Conservation (phyloP, 2,113 vertebrate species). For the Smithornis capensis region DNA sequence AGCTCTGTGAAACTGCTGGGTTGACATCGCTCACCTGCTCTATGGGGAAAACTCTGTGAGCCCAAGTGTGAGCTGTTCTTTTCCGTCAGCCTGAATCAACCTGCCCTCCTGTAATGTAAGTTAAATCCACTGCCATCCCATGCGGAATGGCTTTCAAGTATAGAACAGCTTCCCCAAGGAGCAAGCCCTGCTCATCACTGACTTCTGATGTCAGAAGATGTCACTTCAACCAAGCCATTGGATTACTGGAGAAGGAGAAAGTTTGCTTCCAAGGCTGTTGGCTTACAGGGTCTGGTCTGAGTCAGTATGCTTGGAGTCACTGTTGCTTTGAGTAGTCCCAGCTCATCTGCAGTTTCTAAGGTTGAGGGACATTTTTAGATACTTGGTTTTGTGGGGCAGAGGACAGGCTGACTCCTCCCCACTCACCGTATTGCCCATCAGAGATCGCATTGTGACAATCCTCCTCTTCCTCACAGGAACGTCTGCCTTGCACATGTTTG, state of each 20-base stretch:
- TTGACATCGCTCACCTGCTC: background rate
- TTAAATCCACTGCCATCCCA: background rate
- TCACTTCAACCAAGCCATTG: background rate
- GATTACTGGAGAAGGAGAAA: background rate
- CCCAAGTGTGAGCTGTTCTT: background rate
- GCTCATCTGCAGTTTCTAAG: background rate
- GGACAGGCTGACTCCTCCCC: background rate
- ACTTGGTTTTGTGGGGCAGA: background rate
- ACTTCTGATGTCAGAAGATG: background rate
- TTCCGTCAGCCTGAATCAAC: background rate
- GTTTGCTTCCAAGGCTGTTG: background rate
- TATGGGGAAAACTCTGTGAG: background rate
- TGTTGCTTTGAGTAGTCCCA: background rate
- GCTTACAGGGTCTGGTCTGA: background rate
- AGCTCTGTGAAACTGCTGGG: background rate
- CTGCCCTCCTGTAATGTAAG: background rate
- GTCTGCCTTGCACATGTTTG: background rate
- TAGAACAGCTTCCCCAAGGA: background rate
- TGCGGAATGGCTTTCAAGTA: background rate
- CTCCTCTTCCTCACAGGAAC: slow-evolving; percentile 14
- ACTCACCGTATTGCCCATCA: background rate
- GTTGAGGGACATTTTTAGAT: background rate
- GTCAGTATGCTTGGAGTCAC: background rate
- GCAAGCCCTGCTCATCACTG: background rate
- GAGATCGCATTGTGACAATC: background rate